Evolutionary conservation across 2,888 invertebrate species (phyloP).

Genomic region (Stenotaenia linearis): DNA sequence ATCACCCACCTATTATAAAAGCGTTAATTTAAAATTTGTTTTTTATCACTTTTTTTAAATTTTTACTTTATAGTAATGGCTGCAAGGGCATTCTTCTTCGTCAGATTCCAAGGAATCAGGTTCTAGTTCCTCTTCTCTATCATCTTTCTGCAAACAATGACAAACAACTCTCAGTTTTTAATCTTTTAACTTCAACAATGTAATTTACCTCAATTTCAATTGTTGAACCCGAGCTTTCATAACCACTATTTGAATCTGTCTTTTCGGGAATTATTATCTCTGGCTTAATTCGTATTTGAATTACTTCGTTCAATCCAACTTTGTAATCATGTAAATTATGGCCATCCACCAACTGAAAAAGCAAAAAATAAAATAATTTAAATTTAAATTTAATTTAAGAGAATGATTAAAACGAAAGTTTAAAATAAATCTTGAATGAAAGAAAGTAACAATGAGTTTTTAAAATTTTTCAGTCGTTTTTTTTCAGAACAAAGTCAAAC

Average conservation of each 20-base stretch:
- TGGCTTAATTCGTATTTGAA: slow-evolving; percentile 59
- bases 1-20: slow-evolving; percentile 53
- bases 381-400: background rate
- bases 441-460: too few species aligned
- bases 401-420: too few species aligned
- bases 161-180: too few species aligned
- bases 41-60: background rate
- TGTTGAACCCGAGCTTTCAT: slow-evolving; percentile 28
- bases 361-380: background rate
- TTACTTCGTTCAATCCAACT: slow-evolving; percentile 67
- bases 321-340: slow-evolving; percentile 70
- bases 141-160: too few species aligned
- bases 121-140: too few species aligned
- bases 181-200: background rate
- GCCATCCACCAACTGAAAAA: slow-evolving; percentile 61
- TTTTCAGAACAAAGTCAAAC: too few species aligned
- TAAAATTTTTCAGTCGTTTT: too few species aligned
- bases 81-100: background rate
- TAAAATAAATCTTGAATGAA: too few species aligned
- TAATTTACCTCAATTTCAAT: slow-evolving; percentile 14
- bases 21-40: background rate
- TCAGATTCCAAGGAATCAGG: too few species aligned
- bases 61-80: slow-evolving; percentile 6
- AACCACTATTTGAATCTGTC: slow-evolving; percentile 12
- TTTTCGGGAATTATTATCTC: slow-evolving; percentile 29